phyloP scores from a whole-genome alignment of 2,797 vertebrate genomes.

The Apogon hyalosoma region DNA sequence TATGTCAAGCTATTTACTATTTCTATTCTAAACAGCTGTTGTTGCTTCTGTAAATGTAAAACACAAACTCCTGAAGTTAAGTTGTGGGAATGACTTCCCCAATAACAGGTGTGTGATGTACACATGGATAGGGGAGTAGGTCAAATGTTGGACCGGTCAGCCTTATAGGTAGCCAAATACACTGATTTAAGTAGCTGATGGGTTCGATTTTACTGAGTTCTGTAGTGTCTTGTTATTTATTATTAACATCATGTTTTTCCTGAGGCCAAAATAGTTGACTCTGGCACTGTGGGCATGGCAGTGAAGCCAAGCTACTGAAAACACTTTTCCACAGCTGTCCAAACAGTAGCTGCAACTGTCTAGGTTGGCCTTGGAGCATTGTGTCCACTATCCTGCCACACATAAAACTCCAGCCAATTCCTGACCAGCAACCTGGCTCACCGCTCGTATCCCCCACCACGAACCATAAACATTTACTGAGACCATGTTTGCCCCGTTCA shows the following conservation, averaged over 20 bases:
- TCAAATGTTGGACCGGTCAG: background rate
- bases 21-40: background rate
- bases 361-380: conserved; percentile 31
- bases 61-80: background rate
- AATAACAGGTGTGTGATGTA: background rate
- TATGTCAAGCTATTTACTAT: background rate
- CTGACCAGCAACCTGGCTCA: conserved; percentile 39
- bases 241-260: conserved; percentile 19
- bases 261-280: conserved; percentile 40
- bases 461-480: conserved; percentile 41
- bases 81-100: background rate
- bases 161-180: background rate
- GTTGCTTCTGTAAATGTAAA: conserved; percentile 1
- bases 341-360: conserved; percentile 68
- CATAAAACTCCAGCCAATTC: conserved; percentile 41
- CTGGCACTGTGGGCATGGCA: conserved; percentile 43
- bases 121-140: background rate
- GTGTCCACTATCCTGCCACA: conserved; percentile 26
- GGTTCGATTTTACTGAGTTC: conserved; percentile 7
- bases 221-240: conserved; percentile 6
- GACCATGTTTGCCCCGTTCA: conserved; percentile 15
- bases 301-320: conserved; percentile 65
- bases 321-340: conserved; percentile 75
- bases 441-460: conserved; percentile 3
- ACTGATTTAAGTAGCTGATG: background rate